These are phyloP conservation scores for Phyllopteryx taeniolatus DNA, from an alignment of 2,113 vertebrate genomes.

Conservation along the genomic window DNA sequence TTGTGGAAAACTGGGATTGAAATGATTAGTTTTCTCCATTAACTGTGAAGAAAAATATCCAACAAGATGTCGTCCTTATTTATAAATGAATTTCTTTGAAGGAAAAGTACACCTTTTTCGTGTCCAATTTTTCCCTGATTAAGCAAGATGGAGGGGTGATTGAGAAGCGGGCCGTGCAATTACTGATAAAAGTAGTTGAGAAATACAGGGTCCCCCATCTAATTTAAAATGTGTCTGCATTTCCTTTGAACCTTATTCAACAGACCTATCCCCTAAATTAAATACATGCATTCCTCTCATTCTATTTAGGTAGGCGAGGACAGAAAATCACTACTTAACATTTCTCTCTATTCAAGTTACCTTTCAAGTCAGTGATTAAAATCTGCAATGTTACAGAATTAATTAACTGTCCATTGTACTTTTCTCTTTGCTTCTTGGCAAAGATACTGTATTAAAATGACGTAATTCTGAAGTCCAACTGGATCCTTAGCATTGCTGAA, in stretches of 20 bases:
- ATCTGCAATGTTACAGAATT: constrained; percentile 61
- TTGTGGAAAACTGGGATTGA: constrained; percentile 7
- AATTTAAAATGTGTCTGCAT: constrained; percentile 59
- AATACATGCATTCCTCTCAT: constrained; percentile 43
- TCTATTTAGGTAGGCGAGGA: constrained; percentile 43
- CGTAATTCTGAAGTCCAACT: neutral
- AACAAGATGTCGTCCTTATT: constrained; percentile 30
- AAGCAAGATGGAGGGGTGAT: constrained; percentile 64
- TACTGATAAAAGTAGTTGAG: constrained; percentile 66
- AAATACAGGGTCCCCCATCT: constrained; percentile 47
- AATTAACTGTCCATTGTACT: constrained; percentile 7
- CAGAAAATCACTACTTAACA: constrained; percentile 48
- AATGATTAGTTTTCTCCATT: constrained; percentile 28
- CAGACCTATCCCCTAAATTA: constrained; percentile 50
- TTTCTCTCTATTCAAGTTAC: constrained; percentile 39
- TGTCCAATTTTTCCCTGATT: constrained; percentile 59
- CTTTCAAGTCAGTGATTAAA: constrained; percentile 67
- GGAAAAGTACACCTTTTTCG: constrained; percentile 54
- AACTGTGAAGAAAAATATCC: neutral
- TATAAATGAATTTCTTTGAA: constrained; percentile 58
- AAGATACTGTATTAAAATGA: neutral
- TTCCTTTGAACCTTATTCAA: constrained; percentile 50
- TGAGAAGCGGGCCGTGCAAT: constrained; percentile 64
- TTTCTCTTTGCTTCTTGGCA: neutral
- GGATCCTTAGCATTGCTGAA: neutral